phyloP scores from a whole-genome alignment of 2,113 vertebrate genomes.

The Poicephalus gulielmi region DNA sequence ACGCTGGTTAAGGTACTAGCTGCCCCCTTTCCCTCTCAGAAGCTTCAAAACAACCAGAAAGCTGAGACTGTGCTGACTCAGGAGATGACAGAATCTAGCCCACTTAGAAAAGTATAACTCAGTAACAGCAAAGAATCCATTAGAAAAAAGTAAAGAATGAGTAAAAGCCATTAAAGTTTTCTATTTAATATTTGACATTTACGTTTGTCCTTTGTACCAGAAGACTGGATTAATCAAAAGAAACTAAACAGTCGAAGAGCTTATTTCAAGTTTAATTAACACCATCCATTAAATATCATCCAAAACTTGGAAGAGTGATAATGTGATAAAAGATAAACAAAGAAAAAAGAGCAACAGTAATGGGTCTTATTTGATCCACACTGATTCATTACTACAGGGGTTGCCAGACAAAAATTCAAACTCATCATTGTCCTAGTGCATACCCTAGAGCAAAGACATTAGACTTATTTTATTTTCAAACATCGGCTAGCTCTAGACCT shows the following conservation, averaged over 20 bases:
- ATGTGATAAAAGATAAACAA: neutral
- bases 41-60: neutral
- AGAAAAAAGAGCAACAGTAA: neutral
- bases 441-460: neutral
- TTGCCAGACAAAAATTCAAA: neutral
- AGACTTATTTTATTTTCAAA: neutral
- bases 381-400: neutral
- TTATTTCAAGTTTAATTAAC: neutral
- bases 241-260: neutral
- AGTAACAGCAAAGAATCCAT: neutral
- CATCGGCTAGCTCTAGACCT: neutral
- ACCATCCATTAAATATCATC: neutral
- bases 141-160: neutral
- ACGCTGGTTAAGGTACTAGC: neutral
- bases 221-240: neutral
- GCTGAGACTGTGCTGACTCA: neutral
- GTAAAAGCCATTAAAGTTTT: neutral
- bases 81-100: neutral
- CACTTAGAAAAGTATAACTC: neutral
- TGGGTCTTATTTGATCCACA: neutral
- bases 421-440: neutral
- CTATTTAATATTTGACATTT: neutral
- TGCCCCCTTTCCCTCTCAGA: neutral
- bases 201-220: neutral
- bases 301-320: neutral